phyloP scores from a whole-genome alignment of 2,888 invertebrate genomes.

The Torymus auratus region DNA sequence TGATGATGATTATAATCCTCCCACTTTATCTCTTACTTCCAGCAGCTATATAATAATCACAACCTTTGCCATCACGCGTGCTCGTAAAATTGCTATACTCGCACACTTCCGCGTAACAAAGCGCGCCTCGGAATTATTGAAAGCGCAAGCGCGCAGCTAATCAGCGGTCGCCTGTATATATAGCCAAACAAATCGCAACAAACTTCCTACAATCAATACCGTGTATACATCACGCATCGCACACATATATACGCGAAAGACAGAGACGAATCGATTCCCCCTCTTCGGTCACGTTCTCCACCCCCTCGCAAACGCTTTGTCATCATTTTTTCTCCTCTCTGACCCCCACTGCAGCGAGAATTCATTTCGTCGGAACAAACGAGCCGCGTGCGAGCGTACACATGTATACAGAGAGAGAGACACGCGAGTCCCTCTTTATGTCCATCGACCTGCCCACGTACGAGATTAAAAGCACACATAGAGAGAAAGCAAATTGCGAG shows the following conservation, averaged over 20 bases:
- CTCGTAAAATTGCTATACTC: no score
- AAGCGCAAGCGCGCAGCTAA: no score
- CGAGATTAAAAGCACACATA: constrained; percentile 61
- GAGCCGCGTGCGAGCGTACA: constrained; percentile 48
- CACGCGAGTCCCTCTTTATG: constrained; percentile 55
- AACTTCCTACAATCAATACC: background rate
- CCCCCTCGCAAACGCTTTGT: constrained; percentile 19
- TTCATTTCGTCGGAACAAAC: constrained; percentile 59
- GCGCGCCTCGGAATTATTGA: no score
- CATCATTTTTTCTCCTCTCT: constrained; percentile 28
- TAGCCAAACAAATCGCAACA: no score
- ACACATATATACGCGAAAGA: constrained; percentile 4
- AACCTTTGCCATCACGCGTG: no score
- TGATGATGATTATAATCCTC: no score
- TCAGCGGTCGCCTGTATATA: no score
- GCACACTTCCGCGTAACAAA: no score
- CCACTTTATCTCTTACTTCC: no score
- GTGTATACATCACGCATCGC: background rate
- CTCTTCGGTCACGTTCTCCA: constrained; percentile 31
- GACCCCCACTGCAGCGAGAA: constrained; percentile 47
- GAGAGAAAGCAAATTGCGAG: constrained; percentile 57
- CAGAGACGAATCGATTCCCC: constrained; percentile 37
- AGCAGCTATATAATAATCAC: no score
- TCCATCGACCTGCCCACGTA: constrained; percentile 60
- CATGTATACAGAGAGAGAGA: background rate